These are phyloP conservation scores for Catharus bicknelli DNA, from an alignment of 2,113 vertebrate genomes.

Conservation along the genomic window DNA sequence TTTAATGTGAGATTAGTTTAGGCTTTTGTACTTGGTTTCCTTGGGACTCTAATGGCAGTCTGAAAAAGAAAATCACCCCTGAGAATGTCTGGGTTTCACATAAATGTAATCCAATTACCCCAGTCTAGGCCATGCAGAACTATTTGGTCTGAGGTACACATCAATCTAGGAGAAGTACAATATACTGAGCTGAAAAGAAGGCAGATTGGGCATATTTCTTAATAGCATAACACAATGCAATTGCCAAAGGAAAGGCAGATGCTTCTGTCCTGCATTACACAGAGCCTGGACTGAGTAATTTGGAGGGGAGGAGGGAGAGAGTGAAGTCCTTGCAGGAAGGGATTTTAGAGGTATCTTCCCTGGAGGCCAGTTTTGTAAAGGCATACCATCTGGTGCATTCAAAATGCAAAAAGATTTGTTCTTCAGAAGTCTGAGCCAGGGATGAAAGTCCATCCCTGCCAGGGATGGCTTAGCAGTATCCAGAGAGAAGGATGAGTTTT, in stretches of 20 bases:
- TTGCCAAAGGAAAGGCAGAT: conserved; percentile 67
- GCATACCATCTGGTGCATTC: conserved; percentile 69
- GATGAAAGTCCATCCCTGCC: conserved; percentile 66
- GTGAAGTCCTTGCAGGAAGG: conserved; percentile 49
- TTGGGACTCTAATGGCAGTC: conserved; percentile 43
- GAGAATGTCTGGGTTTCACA: conserved; percentile 56
- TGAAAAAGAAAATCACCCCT: conserved; percentile 53
- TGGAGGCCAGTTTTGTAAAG: conserved; percentile 59
- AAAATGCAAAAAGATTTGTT: conserved; percentile 67
- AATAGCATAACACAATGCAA: conserved; percentile 56
- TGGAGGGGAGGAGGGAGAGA: not conserved
- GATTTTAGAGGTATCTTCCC: conserved; percentile 64
- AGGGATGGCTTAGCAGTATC: conserved; percentile 66
- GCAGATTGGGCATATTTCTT: conserved; percentile 61
- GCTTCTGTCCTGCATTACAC: conserved; percentile 43
- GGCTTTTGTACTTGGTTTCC: conserved; percentile 53
- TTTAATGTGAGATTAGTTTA: conserved; percentile 59
- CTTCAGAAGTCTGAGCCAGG: conserved; percentile 70
- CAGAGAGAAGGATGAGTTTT: conserved; percentile 62
- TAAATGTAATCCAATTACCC: conserved; percentile 69
- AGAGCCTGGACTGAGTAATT: conserved; percentile 54
- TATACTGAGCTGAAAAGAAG: conserved; percentile 45
- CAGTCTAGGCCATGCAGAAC: conserved; percentile 45
- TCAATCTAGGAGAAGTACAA: conserved; percentile 54
- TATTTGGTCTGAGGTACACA: conserved; percentile 65